phyloP scores from a whole-genome alignment of 2,113 vertebrate species.

The Alces alces region DNA sequence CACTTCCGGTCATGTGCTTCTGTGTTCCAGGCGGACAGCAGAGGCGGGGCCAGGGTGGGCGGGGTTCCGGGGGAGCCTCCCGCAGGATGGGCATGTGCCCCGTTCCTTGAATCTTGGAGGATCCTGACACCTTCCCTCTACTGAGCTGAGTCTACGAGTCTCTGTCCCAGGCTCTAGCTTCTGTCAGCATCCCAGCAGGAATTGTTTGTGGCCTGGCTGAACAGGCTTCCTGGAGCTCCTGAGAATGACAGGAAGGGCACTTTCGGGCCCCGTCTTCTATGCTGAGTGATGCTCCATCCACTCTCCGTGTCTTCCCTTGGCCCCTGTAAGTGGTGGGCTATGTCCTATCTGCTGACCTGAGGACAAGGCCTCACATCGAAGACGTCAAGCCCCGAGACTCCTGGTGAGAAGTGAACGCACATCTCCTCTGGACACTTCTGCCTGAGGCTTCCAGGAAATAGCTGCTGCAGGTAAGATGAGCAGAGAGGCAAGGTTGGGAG shows the following conservation, averaged over 20 bases:
- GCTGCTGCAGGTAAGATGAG: background rate
- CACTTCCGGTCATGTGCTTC: background rate
- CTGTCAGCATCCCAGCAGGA: too few relatives aligned
- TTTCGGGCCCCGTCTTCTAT: fast-evolving
- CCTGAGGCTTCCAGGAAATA: background rate
- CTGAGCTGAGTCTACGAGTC: background rate
- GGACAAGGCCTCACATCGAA: background rate
- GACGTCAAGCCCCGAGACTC: too few relatives aligned
- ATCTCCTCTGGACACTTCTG: background rate
- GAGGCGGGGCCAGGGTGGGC: fast-evolving
- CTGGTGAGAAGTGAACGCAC: background rate
- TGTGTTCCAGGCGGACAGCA: fast-evolving
- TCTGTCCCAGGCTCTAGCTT: background rate
- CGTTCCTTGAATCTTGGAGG: fast-evolving
- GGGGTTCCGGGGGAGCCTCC: fast-evolving
- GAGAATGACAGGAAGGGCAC: background rate
- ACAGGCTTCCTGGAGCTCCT: too few relatives aligned
- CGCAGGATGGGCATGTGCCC: fast-evolving
- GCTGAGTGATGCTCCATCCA: background rate
- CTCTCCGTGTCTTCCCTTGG: background rate
- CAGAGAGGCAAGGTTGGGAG: background rate
- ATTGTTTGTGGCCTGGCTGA: too few relatives aligned
- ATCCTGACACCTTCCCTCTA: background rate
- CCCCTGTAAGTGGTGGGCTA: background rate
- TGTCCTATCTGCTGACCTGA: background rate